Evolutionary conservation across 2,797 vertebrate species (phyloP).

Genomic region (Natrix natrix): DNA sequence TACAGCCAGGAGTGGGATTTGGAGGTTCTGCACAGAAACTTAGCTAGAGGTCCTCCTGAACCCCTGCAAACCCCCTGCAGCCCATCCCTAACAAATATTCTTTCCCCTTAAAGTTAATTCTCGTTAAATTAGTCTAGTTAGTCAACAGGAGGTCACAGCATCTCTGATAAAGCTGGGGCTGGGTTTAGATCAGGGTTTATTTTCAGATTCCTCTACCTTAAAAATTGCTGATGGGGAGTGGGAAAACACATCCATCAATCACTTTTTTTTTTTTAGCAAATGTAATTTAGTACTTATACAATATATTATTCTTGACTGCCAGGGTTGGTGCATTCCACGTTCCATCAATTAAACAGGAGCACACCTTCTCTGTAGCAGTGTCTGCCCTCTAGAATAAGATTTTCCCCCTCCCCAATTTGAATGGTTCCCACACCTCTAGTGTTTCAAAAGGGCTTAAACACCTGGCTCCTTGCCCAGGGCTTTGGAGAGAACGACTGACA

Average conservation of each 20-base stretch:
- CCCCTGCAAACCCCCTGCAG: too few relatives aligned
- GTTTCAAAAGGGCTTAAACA: not conserved
- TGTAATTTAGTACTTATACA: not conserved
- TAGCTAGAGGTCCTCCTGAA: too few relatives aligned
- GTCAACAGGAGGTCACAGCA: not conserved
- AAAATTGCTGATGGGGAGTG: not conserved
- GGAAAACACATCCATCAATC: not conserved
- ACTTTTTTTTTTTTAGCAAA: not conserved
- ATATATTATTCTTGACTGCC: not conserved
- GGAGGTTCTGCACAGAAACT: too few relatives aligned
- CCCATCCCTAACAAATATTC: not conserved
- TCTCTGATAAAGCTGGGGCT: not conserved
- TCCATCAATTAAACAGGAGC: not conserved
- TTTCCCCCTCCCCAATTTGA: not conserved
- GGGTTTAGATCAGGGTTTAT: not conserved
- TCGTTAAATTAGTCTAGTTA: not conserved
- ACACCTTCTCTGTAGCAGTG: not conserved
- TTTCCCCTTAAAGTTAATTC: not conserved
- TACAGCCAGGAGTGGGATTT: too few relatives aligned
- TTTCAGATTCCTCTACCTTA: not conserved
- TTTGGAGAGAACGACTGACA: not conserved
- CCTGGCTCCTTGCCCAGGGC: not conserved
- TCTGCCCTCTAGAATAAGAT: not conserved
- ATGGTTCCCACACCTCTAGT: not conserved
- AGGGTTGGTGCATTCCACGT: not conserved